Evolutionary conservation across 2,888 invertebrate genomes (phyloP).

Genomic region (Yponomeuta malinellus): DNA sequence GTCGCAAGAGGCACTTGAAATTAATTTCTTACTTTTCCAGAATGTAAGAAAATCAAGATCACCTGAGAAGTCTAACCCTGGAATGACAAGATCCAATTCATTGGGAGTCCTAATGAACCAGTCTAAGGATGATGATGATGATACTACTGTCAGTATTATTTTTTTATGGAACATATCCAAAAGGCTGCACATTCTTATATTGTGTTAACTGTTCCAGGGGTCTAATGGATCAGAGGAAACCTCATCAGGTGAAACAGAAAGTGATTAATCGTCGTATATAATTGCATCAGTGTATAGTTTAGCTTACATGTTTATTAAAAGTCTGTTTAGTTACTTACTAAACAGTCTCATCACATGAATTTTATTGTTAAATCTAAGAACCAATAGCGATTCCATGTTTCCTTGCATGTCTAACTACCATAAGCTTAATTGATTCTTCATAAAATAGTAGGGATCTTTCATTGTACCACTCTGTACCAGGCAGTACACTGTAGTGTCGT

Average conservation of each 20-base stretch:
- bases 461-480: constrained; percentile 26
- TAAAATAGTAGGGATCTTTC: constrained; percentile 11
- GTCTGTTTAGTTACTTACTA: neutral
- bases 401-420: constrained; percentile 4
- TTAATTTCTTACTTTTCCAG: constrained; percentile 2
- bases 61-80: constrained; percentile 40
- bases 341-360: neutral
- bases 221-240: constrained; percentile 54
- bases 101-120: constrained; percentile 58
- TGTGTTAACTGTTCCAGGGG: constrained; percentile 37
- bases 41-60: constrained; percentile 41
- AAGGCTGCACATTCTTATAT: no score
- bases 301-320: neutral
- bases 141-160: constrained; percentile 44
- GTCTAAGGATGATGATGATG: constrained; percentile 47
- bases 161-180: no score
- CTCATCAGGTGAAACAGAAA: constrained; percentile 57
- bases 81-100: constrained; percentile 48
- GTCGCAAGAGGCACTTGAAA: neutral
- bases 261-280: constrained; percentile 35
- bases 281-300: neutral
- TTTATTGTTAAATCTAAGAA: neutral
- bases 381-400: neutral
- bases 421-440: constrained; percentile 11
- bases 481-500: neutral